Evolutionary conservation across 2,888 invertebrate species (phyloP), one percentile per base, ranked within the genome.

Genomic region (Brachypterus glaber): DNA sequence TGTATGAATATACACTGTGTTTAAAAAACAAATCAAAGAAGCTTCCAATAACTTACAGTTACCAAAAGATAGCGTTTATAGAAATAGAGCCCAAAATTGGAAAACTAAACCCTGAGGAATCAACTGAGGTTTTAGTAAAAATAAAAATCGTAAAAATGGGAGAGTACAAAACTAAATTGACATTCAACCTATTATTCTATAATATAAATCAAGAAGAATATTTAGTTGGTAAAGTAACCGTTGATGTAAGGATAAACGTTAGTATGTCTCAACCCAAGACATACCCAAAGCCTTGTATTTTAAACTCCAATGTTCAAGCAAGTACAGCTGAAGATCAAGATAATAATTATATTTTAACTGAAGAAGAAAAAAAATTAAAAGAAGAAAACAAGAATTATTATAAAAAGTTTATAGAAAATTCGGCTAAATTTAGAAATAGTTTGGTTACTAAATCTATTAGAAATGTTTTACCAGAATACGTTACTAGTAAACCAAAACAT

Each of bases 41-140:
- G 32, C 38, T 58, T 8, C 55, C 61, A 4, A 49, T 59, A 4
- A 48, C 40, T 3, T 31, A 52, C n/a, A 45, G 40, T 26, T 54
- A 55, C 34, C 38, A 45, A 11, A 56, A 58, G 47, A 40, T 58
- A 2, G 47, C 52, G 4, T 59, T 56, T 31, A 51, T 64, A n/a
- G 53, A 53, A 37, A 25, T 55, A 4, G 38, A 46, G 7, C 55
- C 57, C 1, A 33, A 35, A 16, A 39, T 46, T 25, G 37, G 48
- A 3, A 39, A 36, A 9, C 36, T 60, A 11, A 41, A 46, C 17
- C 50, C 54, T 1, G 25, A 33, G 1, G 40, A 39, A 16, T 41
- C 37, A 12, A 24, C 44, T 1, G 52, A 57, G 27, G 37, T 53
- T 4, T 30, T 39, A 1, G n/a, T 59, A 1, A 43, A 38, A 24